Base-by-base conservation (phyloP, 92 coral and sea anemone species). In the Epizoanthus illoricatus region DNA sequence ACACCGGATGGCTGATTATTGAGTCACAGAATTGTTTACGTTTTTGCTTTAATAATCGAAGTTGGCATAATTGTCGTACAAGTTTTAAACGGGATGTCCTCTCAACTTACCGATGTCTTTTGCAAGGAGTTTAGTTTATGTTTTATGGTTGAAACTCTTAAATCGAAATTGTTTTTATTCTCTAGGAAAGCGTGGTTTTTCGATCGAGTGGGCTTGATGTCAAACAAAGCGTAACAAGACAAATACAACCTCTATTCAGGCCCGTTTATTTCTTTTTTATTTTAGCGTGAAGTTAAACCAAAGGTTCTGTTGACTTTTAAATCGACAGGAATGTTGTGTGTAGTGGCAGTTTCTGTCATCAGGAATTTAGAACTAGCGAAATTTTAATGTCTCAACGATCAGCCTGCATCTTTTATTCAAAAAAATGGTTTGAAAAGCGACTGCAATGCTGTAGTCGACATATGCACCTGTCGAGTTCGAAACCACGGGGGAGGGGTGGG, bases 401-500 rank as follows among this genome's bases (percentile, higher is more conserved):
- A 42, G 21, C 41, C 65, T 63, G 61, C 20, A 63, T 78, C 60
- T 12, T 63, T 40, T 78, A 59, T 59, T 78, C 65, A 40, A 61
- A 63, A 58, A 28, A 78, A 42, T 78, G 56, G 61, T 63, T 78
- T 64, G 21, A 63, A 78, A 78, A 45, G 71, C 71, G 70, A 78
- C 71, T 59, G 45, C 82, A 78, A 70, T 47, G 82, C 52, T 7
- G 10, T n/a, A 68, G 45, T 78, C 66, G 71, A 42, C 61, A 19
- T 62, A 78, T 78, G 82, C 82, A 78, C 82, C 82, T 78, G 82
- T 66, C 71, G 54, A 63, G 45, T 43, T 41, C 42, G 36, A 62
- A 78, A 62, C 82, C 60, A 78, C 72, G 49, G 82, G 82, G 60
- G 82, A 62, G 82, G 82, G 60, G 72, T 41, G 58, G 67, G 82